Conservation (phyloP, 2,113 vertebrate genomes). For the Corythornis madagascariensis region DNA sequence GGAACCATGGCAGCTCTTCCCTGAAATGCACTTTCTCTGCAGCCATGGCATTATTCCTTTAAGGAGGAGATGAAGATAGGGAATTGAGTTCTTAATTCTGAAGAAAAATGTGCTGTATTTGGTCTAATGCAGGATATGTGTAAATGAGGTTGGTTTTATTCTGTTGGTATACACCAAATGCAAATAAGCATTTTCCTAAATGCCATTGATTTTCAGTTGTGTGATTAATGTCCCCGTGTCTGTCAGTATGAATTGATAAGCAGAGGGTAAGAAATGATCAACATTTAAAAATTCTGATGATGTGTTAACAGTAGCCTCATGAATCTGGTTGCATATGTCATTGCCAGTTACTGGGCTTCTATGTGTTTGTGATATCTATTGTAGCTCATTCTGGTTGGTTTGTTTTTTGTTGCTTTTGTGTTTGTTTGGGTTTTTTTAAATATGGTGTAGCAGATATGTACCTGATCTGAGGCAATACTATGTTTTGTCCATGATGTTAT, state of each 20-base stretch:
- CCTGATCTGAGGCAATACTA: not conserved
- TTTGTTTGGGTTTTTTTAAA: no score
- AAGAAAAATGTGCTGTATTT: not conserved
- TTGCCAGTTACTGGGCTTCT: not conserved
- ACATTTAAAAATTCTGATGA: not conserved
- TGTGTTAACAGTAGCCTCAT: not conserved
- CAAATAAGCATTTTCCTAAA: not conserved
- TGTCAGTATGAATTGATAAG: not conserved
- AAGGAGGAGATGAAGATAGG: not conserved
- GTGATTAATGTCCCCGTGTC: not conserved
- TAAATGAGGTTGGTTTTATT: not conserved
- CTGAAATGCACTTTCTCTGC: not conserved
- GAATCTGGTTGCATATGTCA: not conserved
- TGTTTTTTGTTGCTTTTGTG: no score
- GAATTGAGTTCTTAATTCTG: not conserved
- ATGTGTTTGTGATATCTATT: not conserved
- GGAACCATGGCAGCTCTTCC: rapidly evolving
- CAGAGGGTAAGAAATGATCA: not conserved
- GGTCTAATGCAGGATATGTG: not conserved
- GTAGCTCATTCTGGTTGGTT: not conserved
- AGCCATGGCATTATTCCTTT: not conserved
- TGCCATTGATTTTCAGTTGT: not conserved
- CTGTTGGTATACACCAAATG: not conserved
- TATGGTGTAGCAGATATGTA: no score
- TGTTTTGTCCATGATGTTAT: not conserved